Evolutionary conservation across 2,888 invertebrate species (phyloP), one percentile per base, ranked within the genome.

Genomic region (Zeuzera pyrina): DNA sequence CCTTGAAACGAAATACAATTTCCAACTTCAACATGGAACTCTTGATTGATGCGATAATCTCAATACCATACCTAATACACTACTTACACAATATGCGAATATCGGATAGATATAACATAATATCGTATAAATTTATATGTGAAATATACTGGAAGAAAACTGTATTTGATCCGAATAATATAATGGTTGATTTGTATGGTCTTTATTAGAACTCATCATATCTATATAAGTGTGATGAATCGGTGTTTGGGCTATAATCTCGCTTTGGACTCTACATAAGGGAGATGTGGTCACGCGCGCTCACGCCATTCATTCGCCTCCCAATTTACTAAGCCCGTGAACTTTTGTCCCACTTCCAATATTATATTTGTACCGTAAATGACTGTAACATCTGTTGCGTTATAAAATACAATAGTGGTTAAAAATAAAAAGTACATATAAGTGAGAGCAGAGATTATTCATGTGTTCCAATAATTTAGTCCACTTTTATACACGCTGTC

Each of bases 241-340:
- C 38, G 34, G 46, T 45, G 49, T 52, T 55, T 50, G 52, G 49
- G 48, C 42, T 43, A 52, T 69, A 71, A 70, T 67, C 63, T 56
- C 49, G 46, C 49, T 45, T 27, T 21, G 31, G 43, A 42, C 52
- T 52, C 57, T 55, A 41, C 39, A 35, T 24, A 35, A 36, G 53
- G 45, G 52, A 47, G 22, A 21, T 45, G 57, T 47, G 63, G 61
- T 62, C 63, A 66, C 53, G 55, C 57, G 56, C 52, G 43, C 53
- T 47, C 52, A 48, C 51, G 40, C 49, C 42, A 49, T 53, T 52
- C 48, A 49, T 43, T 48, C 49, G 41, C 41, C 43, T 51, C 51
- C 58, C 63, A 64, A 62, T 57, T 57, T 53, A 45, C 52, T 60
- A 55, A 66, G 55, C 57, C 50, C 51, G 45, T 43, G 49, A 49